Evolutionary conservation across 1,140 invertebrate genomes (phyloP).

Genomic region (Formica selysi): DNA sequence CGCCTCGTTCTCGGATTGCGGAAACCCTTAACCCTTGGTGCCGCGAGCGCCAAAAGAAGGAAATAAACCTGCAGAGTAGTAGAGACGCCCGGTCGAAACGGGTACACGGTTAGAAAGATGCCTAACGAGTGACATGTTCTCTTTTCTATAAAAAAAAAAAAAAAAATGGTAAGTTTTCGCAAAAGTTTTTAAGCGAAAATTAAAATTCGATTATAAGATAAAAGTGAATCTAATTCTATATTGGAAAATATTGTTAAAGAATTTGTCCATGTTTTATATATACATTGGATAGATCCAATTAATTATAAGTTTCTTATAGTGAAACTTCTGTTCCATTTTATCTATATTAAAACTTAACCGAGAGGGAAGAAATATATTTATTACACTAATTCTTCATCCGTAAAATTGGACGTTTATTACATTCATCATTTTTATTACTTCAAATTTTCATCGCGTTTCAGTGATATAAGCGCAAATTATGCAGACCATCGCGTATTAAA

Average conservation of each 20-base stretch:
- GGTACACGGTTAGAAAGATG: not conserved
- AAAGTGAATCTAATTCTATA: not conserved
- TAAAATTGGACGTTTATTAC: not conserved
- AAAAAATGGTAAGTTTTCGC: not conserved
- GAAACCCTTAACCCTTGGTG: conserved; percentile 61
- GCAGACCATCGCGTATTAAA: not conserved
- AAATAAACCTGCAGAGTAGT: conserved; percentile 48
- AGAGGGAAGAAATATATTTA: not conserved
- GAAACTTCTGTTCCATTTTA: too few relatives aligned
- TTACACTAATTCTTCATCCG: not conserved
- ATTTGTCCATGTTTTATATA: not conserved
- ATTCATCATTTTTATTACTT: not conserved
- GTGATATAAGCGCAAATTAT: not conserved
- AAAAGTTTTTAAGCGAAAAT: not conserved
- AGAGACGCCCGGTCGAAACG: conserved; percentile 7
- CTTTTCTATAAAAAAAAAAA: not conserved
- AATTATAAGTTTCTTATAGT: too few relatives aligned
- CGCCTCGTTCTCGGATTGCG: conserved; percentile 52
- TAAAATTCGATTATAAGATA: not conserved
- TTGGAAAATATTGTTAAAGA: not conserved
- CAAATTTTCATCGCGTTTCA: not conserved
- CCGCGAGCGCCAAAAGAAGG: conserved; percentile 3
- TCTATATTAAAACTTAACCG: too few relatives aligned
- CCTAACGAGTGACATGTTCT: conserved; percentile 11
- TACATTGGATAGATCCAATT: not conserved